Evolutionary conservation across 2,797 vertebrate species (phyloP), one percentile per base, ranked within the genome.

Genomic region (Ctenochaetus hawaiiensis): DNA sequence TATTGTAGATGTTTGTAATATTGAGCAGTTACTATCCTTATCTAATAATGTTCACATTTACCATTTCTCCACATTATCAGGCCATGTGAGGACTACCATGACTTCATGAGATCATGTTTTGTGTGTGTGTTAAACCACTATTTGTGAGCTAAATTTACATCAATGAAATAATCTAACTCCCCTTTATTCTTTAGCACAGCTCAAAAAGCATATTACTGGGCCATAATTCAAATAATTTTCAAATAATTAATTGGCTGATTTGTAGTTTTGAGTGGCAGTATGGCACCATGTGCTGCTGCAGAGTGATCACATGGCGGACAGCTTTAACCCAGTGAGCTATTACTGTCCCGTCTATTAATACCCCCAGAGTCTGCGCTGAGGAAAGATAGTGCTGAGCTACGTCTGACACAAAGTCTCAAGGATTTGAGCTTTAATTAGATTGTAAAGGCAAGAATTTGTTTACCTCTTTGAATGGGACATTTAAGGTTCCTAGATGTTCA

Each of bases 261-360:
- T 43, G 49, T 77, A 18, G 53, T 67, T 71, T 62, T 80, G 60
- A 4, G 59, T 26, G 26, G 45, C 30, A 12, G 30, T 37, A 5
- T 51, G 16, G 65, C 39, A 8, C 48, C 13, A 16, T 54, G 45
- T 34, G 41, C 22, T 14, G 44, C 59, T 56, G 82, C 75, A 76
- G 75, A 62, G 71, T 44, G 70, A 82, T 87, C 85, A 92, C 83
- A 85, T 87, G 82, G 75, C 11, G 12, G 78, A 81, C 83, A 88
- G 90, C 89, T 91, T 90, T 86, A 89, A 89, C 78, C 67, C 84
- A 79, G 58, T 39, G 73, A 85, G 86, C 89, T 91, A 81, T 90
- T 85, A 87, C 71, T 26, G 86, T 86, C 61, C 54, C 39, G 26
- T 71, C 91, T 94, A 91, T 91, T 88, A 88, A 94, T 93, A 93